Evolutionary conservation across 1,140 invertebrate genomes (phyloP).

Genomic region (Magallana gigas): DNA sequence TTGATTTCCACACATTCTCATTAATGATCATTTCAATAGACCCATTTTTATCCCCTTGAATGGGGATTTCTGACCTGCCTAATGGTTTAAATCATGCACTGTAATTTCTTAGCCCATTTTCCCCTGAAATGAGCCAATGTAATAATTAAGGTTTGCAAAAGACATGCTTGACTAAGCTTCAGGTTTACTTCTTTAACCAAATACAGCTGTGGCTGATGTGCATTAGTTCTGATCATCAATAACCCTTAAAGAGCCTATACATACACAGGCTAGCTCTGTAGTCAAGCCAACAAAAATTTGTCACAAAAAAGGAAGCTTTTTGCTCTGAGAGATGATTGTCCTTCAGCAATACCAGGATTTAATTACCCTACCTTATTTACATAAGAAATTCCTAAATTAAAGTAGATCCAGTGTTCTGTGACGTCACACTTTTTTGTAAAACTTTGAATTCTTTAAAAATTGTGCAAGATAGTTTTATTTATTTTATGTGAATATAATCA

Average conservation of each 20-base stretch:
- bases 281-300: background rate
- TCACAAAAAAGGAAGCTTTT: background rate
- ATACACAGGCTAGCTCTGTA: background rate
- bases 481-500: too few species aligned
- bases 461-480: too few species aligned
- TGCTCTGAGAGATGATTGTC: background rate
- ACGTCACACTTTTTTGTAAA: too few species aligned
- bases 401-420: too few species aligned
- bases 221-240: background rate
- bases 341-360: background rate
- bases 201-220: background rate
- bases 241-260: background rate
- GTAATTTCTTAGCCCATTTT: constrained; percentile 29
- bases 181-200: constrained; percentile 9
- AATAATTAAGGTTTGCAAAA: constrained; percentile 17
- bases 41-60: constrained; percentile 22
- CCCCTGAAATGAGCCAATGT: constrained; percentile 13
- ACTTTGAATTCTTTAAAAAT: too few species aligned
- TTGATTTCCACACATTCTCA: constrained; percentile 42
- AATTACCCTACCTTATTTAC: background rate
- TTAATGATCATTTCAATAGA: constrained; percentile 36
- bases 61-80: constrained; percentile 28
- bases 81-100: constrained; percentile 31
- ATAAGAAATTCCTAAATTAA: constrained; percentile 9
- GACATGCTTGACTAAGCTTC: constrained; percentile 5